phyloP scores from a whole-genome alignment of 2,113 vertebrate genomes.

The Vimba vimba region DNA sequence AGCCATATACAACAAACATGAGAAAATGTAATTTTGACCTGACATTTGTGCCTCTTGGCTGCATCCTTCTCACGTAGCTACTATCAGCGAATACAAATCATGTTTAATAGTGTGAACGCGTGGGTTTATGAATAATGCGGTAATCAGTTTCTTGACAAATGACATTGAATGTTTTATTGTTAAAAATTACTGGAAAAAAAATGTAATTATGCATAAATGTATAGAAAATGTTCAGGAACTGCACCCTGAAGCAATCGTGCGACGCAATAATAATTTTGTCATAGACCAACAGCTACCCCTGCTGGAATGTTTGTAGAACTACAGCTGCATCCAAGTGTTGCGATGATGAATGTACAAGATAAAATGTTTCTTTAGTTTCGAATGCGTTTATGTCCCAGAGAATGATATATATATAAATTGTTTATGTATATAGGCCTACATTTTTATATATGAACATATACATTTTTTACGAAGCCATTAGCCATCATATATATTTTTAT shows the following conservation, averaged over 20 bases:
- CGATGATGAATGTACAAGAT: too few relatives aligned
- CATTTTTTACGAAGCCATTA: not conserved
- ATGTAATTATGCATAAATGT: not conserved
- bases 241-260: not conserved
- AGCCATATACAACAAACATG: not conserved
- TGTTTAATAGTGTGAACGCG: slow-evolving; percentile 20
- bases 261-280: not conserved
- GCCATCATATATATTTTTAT: not conserved
- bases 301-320: slow-evolving; percentile 59
- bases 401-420: not conserved
- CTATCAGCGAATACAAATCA: not conserved
- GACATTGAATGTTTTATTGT: not conserved
- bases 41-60: slow-evolving; percentile 12
- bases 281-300: slow-evolving; percentile 78
- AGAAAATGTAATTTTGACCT: slow-evolving; percentile 27
- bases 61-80: not conserved
- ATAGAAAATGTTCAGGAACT: not conserved
- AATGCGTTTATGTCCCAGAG: not conserved
- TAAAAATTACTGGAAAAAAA: not conserved
- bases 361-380: not conserved
- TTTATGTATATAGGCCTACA: not conserved
- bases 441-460: too few relatives aligned
- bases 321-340: not conserved
- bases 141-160: not conserved
- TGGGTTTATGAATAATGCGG: slow-evolving; percentile 20